phyloP scores from a whole-genome alignment of 1,140 invertebrate genomes.

The Heliothis subflexa region DNA sequence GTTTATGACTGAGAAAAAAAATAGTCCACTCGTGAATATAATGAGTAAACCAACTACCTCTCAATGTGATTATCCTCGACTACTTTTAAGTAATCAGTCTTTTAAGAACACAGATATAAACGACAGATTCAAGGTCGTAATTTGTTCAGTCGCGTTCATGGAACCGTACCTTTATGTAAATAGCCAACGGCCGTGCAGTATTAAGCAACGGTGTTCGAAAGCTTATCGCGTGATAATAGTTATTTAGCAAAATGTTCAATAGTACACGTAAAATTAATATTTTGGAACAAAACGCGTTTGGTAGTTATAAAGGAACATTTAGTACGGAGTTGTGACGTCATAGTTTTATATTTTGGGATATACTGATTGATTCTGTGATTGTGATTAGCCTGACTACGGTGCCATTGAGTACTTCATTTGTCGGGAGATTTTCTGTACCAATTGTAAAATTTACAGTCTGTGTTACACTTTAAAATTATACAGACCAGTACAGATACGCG shows the following conservation, averaged over 20 bases:
- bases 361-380: constrained; percentile 22
- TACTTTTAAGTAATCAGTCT: constrained; percentile 12
- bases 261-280: constrained; percentile 37
- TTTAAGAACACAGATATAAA: not conserved
- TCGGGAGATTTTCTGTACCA: not conserved
- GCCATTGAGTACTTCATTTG: not conserved
- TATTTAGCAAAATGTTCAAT: constrained; percentile 36
- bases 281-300: constrained; percentile 38
- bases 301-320: constrained; percentile 13
- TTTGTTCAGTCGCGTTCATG: not conserved
- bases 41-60: constrained; percentile 22
- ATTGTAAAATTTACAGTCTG: no score
- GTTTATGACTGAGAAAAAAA: constrained; percentile 14
- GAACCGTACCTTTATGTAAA: constrained; percentile 8
- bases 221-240: constrained; percentile 44
- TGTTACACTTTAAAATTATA: no score
- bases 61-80: constrained; percentile 17
- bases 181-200: constrained; percentile 34
- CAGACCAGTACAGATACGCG: no score
- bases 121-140: not conserved
- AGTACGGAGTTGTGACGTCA: constrained; percentile 38
- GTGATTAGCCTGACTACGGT: constrained; percentile 15
- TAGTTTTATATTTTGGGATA: constrained; percentile 39
- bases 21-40: constrained; percentile 10
- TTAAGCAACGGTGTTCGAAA: constrained; percentile 38